Base-by-base conservation (phyloP, 2,888 invertebrate species). In the Acholoe squamosa region DNA sequence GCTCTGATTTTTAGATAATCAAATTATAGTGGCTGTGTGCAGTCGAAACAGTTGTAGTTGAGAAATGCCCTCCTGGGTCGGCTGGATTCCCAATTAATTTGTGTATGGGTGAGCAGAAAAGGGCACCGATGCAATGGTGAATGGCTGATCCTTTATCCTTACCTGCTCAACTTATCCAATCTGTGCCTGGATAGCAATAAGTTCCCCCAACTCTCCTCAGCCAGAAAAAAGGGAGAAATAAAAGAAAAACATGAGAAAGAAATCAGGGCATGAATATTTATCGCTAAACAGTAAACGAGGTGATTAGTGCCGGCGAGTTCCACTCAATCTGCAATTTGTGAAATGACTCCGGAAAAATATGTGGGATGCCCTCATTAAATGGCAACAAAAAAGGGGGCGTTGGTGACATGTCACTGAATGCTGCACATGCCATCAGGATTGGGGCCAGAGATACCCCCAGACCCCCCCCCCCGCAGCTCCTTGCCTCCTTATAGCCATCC, bases 301-400 rank as follows among this genome's bases (percentile, higher is more conserved):
- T 43, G 80, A 80, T 80, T 80, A 80, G 43, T n/a, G 33, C 0
- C 34, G 43, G 19, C n/a, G 16, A 16, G 80, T 22, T 34, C 5
- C 80, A 80, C 80, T 80, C 80, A 80, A 80, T 80, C 80, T 34
- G 12, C 80, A 31, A 80, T 80, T 80, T 80, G 34, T 19, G 80
- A 33, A 43, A 80, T 43, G 80, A 80, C 80, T 80, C 80, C 80
- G 80, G 80, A 80, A 33, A 80, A 80, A 33, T 80, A 80, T 33
- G 80, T 80, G 80, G 34, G 43, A 33, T 43, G 80, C 80, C 80
- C 80, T 43, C 80, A 43, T 80, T 80, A 80, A 33, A 43, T 14
- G 76, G 76, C 3, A 3, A 25, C 3, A 31, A 76, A 76, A 76
- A 76, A 76, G 16, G 76, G 76, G 76, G 76, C n/a, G 76, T 76